A percentile compares a stretch with the other conserved stretches of the same genome.
phyloP scores from a whole-genome alignment of 1,140 invertebrate species.

The Wiebesia pumilae region DNA sequence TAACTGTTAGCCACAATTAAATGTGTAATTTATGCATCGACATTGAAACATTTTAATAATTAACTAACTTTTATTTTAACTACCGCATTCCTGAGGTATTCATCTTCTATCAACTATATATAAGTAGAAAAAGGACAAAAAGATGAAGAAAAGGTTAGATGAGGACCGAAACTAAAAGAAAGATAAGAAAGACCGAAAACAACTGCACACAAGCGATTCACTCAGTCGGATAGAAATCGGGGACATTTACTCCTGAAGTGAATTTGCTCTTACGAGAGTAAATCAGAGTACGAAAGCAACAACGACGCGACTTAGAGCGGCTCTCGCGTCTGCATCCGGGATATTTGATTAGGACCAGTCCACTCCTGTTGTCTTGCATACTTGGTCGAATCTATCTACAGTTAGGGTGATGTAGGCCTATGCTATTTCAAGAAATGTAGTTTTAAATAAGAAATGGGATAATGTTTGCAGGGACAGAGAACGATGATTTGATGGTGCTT shows the following conservation, averaged over 20 bases:
- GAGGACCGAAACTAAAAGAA: not conserved
- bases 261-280: slow-evolving; percentile 22
- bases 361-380: not conserved
- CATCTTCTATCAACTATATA: too few relatives aligned
- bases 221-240: not conserved
- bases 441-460: not conserved
- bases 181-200: not conserved
- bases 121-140: not conserved
- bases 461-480: not conserved
- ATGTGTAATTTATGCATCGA: too few relatives aligned
- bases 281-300: not conserved
- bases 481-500: not conserved
- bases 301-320: not conserved
- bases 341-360: slow-evolving; percentile 10
- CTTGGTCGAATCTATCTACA: not conserved
- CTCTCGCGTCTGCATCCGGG: not conserved
- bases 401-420: not conserved
- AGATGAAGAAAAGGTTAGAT: not conserved
- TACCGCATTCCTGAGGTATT: too few relatives aligned
- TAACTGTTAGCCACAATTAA: too few relatives aligned
- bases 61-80: too few relatives aligned
- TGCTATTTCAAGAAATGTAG: not conserved
- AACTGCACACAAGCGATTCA: not conserved
- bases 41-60: too few relatives aligned
- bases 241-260: slow-evolving; percentile 6